phyloP scores from a whole-genome alignment of 92 coral and sea anemone species.

The Palythoa grandiflora region DNA sequence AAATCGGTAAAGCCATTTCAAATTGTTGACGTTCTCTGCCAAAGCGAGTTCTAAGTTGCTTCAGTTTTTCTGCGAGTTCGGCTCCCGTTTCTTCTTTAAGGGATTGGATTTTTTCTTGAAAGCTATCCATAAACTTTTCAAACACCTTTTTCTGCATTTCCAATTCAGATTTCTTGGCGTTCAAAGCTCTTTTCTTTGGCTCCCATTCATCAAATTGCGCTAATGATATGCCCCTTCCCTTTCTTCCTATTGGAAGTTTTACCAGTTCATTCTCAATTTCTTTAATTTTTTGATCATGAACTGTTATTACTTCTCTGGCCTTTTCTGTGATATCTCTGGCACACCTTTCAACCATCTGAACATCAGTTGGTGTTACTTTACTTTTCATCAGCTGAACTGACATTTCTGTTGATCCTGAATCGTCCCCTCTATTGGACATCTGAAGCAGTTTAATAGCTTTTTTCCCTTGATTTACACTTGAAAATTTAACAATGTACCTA shows the following conservation, averaged over 20 bases:
- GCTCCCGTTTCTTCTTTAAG: constrained; percentile 26
- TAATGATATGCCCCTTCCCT: constrained; percentile 45
- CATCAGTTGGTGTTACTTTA: not conserved
- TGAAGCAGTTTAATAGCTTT: constrained; percentile 42
- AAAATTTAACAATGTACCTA: constrained; percentile 43
- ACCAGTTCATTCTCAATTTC: constrained; percentile 20
- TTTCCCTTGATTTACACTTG: constrained; percentile 47
- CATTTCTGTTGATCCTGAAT: constrained; percentile 17
- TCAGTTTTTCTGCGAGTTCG: constrained; percentile 19
- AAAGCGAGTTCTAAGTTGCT: constrained; percentile 53
- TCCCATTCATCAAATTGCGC: constrained; percentile 55
- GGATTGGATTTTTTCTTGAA: constrained; percentile 41
- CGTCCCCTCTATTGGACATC: constrained; percentile 10
- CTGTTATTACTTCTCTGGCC: not conserved
- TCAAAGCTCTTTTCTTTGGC: constrained; percentile 57
- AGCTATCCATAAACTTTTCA: constrained; percentile 32
- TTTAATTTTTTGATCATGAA: constrained; percentile 35
- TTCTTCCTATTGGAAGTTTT: constrained; percentile 17
- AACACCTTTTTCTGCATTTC: constrained; percentile 62
- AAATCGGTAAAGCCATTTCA: constrained; percentile 82
- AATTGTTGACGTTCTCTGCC: constrained; percentile 77
- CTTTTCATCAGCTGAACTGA: constrained; percentile 28
- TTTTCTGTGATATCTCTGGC: constrained; percentile 42
- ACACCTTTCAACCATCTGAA: constrained; percentile 24
- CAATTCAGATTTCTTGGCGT: constrained; percentile 69